These are phyloP conservation scores for Probosciger aterrimus DNA, from an alignment of 2,113 vertebrate species.

Conservation along the genomic window DNA sequence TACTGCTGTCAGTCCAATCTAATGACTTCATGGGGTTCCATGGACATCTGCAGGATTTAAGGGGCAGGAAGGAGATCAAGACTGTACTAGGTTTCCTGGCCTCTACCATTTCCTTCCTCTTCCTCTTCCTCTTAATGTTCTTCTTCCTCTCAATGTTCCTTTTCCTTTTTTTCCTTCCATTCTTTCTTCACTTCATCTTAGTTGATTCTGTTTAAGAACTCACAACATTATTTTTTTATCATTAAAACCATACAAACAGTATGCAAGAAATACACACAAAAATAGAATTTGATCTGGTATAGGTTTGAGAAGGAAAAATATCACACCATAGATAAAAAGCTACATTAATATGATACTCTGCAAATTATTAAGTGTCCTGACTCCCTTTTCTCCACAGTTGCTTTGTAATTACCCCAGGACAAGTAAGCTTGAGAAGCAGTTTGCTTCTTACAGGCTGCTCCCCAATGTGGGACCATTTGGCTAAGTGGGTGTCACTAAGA, in stretches of 20 bases:
- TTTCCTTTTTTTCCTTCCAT: background rate
- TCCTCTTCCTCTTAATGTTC: background rate
- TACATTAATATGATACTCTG: background rate
- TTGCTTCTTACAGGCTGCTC: background rate
- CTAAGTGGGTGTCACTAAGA: background rate
- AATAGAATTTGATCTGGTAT: background rate
- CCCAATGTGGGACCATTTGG: background rate
- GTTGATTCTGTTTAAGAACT: background rate
- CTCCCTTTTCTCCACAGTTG: background rate
- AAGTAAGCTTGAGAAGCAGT: background rate
- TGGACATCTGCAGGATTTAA: background rate
- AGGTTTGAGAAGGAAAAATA: background rate
- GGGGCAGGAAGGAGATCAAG: background rate
- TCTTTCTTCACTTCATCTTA: background rate
- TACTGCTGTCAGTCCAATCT: background rate
- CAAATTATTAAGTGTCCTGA: background rate
- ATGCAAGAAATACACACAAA: background rate
- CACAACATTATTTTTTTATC: background rate
- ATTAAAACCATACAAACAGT: background rate
- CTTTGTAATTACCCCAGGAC: accelerated
- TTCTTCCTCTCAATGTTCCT: background rate
- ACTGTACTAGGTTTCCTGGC: background rate
- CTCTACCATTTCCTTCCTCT: background rate
- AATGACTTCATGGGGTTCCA: background rate
- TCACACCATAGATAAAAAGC: accelerated